A percentile compares a stretch with the other conserved stretches of the same genome.
Conservation (phyloP, 2,888 invertebrate species). For the Lutraria lutraria region DNA sequence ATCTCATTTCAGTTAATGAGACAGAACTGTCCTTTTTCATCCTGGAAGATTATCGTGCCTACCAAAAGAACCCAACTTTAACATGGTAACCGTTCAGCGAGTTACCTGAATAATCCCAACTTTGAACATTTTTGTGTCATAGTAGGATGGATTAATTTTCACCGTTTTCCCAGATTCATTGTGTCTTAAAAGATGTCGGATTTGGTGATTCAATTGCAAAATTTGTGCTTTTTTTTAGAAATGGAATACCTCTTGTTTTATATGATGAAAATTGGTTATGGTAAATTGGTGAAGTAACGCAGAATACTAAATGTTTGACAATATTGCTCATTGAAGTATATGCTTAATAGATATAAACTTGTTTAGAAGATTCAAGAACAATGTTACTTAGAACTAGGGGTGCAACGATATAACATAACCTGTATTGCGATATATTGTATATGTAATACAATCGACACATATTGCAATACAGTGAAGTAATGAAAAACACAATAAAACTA, state of each 20-base stretch:
- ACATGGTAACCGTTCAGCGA: slow-evolving; percentile 61
- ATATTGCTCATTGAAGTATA: too few relatives aligned
- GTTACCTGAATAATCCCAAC: neutral
- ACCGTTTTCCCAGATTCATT: neutral
- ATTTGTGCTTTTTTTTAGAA: neutral
- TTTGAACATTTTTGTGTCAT: neutral
- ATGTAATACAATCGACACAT: too few relatives aligned
- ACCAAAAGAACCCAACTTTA: slow-evolving; percentile 72
- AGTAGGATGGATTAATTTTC: neutral
- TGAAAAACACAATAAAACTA: too few relatives aligned
- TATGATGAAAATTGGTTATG: neutral
- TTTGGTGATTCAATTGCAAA: too few relatives aligned
- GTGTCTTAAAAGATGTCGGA: neutral
- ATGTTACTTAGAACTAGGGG: too few relatives aligned
- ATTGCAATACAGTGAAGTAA: too few relatives aligned
- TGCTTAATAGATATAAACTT: too few relatives aligned
- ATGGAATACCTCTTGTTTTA: neutral
- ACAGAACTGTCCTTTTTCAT: slow-evolving; percentile 86
- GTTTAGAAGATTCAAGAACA: too few relatives aligned
- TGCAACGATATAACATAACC: too few relatives aligned
- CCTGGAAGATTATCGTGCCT: slow-evolving; percentile 78
- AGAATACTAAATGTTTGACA: too few relatives aligned
- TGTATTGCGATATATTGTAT: too few relatives aligned
- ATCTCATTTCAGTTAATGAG: slow-evolving; percentile 78
- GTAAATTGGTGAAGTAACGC: too few relatives aligned